A percentile compares a stretch with the other conserved stretches of the same genome.
Evolutionary conservation across 2,113 vertebrate genomes (phyloP).

Genomic region (Actenoides hombroni): DNA sequence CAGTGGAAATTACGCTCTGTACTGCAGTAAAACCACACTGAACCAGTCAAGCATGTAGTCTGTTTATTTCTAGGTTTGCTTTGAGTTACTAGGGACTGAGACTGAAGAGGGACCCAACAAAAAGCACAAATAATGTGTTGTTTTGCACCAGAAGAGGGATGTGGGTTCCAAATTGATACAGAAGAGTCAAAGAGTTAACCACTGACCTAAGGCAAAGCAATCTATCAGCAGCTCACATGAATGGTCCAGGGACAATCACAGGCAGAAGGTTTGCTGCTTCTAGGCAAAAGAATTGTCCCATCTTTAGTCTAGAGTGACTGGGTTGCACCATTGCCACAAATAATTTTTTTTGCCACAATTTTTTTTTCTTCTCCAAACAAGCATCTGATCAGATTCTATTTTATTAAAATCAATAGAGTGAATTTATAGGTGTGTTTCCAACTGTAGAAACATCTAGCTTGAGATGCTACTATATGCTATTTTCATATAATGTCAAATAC

Average conservation of each 20-base stretch:
- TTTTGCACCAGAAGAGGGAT: neutral
- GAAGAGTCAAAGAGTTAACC: neutral
- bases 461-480: neutral
- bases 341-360: neutral
- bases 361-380: neutral
- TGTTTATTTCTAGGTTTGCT: neutral
- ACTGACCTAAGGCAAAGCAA: neutral
- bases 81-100: neutral
- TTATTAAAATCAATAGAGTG: neutral
- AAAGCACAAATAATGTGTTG: neutral
- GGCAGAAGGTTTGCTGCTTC: neutral
- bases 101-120: neutral
- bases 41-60: neutral
- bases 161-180: neutral
- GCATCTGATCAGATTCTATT: neutral
- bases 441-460: neutral
- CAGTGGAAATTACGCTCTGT: neutral
- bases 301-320: neutral
- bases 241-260: neutral
- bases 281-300: neutral
- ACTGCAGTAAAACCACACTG: slow-evolving; percentile 8
- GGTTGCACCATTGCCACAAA: neutral
- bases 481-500: neutral
- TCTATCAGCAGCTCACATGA: neutral
- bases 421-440: neutral